Conservation (phyloP, 2,113 vertebrate genomes). For the Canis aureus region DNA sequence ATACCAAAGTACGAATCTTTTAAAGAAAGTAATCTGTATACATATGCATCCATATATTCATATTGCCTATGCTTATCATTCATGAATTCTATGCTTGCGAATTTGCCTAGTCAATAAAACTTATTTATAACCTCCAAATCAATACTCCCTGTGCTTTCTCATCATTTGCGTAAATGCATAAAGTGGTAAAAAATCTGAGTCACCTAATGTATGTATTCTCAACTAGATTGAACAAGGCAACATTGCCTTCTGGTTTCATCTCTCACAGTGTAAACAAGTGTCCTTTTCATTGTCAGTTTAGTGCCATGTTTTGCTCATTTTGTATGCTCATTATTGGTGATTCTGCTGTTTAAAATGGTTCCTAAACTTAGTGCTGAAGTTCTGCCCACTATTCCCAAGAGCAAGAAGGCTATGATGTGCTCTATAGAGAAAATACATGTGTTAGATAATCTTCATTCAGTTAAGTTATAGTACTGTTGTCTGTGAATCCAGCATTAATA, state of each 20-base stretch:
- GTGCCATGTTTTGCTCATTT: neutral
- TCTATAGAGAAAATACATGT: neutral
- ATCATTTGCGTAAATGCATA: neutral
- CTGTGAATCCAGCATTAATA: neutral
- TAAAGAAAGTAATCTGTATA: neutral
- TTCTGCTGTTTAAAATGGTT: neutral
- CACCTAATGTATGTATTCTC: neutral
- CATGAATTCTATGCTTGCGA: neutral
- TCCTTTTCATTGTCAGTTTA: neutral
- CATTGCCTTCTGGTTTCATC: too few species aligned
- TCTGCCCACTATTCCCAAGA: neutral
- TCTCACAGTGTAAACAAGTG: neutral
- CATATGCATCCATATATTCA: neutral
- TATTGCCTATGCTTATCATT: neutral
- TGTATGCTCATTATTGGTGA: neutral
- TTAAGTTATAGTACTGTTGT: neutral
- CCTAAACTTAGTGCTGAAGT: neutral
- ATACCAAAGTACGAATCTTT: neutral
- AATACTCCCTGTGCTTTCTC: neutral
- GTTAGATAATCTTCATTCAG: neutral
- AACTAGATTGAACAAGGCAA: neutral
- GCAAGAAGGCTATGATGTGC: neutral
- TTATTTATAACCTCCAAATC: neutral
- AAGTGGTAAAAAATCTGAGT: neutral
- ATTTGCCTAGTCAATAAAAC: neutral